Evolutionary conservation across 2,888 invertebrate species (phyloP).

Genomic region (Nomada hirtipes): DNA sequence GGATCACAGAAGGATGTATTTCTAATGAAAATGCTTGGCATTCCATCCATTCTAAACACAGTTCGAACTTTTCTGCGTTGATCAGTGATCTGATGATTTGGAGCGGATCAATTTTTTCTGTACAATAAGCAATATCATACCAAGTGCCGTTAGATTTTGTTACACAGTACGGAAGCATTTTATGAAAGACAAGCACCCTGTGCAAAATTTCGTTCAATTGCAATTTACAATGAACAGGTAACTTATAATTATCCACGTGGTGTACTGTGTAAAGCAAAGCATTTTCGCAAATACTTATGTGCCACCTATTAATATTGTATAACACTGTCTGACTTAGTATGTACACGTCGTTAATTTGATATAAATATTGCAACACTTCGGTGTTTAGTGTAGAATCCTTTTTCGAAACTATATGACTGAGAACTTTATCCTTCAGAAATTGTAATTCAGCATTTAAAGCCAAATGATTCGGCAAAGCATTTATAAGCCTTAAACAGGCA

Average conservation of each 20-base stretch:
- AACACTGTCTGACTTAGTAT: slow-evolving; percentile 76
- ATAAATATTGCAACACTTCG: slow-evolving; percentile 72
- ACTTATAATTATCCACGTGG: slow-evolving; percentile 71
- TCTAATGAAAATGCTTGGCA: slow-evolving; percentile 87
- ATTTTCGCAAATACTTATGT: slow-evolving; percentile 75
- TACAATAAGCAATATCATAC: slow-evolving; percentile 77
- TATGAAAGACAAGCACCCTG: slow-evolving; percentile 77
- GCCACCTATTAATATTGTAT: slow-evolving; percentile 77
- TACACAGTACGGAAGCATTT: slow-evolving; percentile 78
- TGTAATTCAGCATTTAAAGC: slow-evolving; percentile 85
- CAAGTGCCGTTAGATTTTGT: slow-evolving; percentile 70
- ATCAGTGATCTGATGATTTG: slow-evolving; percentile 86
- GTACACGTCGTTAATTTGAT: slow-evolving; percentile 78
- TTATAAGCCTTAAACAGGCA: slow-evolving; percentile 84
- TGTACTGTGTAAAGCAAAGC: slow-evolving; percentile 76
- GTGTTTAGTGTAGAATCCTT: slow-evolving; percentile 83
- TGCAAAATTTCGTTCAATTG: slow-evolving; percentile 77
- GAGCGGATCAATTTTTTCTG: slow-evolving; percentile 85
- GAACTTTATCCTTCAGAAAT: slow-evolving; percentile 86
- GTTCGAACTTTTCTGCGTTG: slow-evolving; percentile 87
- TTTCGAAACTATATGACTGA: slow-evolving; percentile 87
- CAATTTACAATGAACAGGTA: slow-evolving; percentile 75
- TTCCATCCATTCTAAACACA: slow-evolving; percentile 90
- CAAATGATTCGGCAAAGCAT: slow-evolving; percentile 86
- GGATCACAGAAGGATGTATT: slow-evolving; percentile 86